These are phyloP conservation scores for Pseudomyrmex pallidus DNA, from an alignment of 1,140 invertebrate species.

Conservation along the genomic window DNA sequence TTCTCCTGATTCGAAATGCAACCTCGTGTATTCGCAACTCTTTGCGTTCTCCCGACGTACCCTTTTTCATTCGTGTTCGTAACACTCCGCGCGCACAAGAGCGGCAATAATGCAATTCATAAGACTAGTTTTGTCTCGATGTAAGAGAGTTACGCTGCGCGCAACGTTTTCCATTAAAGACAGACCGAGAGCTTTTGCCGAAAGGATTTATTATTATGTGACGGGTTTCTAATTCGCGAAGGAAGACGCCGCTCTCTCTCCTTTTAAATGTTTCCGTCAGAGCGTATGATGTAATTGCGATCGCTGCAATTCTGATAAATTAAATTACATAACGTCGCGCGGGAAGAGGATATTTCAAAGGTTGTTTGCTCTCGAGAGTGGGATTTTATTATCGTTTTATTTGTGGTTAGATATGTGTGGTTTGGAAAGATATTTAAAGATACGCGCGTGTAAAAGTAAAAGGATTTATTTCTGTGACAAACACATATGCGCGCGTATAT, in stretches of 20 bases:
- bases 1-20: slow-evolving; percentile 15
- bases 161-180: slow-evolving; percentile 6
- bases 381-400: no score
- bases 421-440: no score
- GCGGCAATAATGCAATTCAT: slow-evolving; percentile 22
- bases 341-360: no score
- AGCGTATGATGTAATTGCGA: background rate
- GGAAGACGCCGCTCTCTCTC: background rate
- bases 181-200: background rate
- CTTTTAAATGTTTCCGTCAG: background rate
- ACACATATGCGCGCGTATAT: no score
- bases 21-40: background rate
- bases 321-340: background rate
- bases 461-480: no score
- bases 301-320: background rate
- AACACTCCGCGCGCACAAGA: background rate
- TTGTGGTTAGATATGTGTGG: no score
- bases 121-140: background rate
- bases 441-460: no score
- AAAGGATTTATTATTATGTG: background rate
- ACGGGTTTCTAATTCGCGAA: slow-evolving; percentile 3
- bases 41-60: background rate
- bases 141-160: background rate
- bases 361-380: no score
- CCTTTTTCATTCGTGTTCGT: background rate